Conservation (phyloP, 2,888 invertebrate genomes). For the Chrysotoxum bicinctum region DNA sequence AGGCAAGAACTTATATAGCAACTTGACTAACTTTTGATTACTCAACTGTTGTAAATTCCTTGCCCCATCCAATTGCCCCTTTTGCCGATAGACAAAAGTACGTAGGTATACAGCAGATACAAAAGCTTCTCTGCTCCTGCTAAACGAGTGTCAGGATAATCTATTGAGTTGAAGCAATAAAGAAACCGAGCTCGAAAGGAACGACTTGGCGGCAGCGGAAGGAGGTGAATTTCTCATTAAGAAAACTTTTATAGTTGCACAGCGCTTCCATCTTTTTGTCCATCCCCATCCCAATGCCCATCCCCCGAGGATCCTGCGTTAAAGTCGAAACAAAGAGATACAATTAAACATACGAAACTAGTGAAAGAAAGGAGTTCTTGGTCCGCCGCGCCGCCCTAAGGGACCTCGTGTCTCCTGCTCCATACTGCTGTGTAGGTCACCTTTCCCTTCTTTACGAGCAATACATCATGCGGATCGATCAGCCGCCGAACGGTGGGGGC, state of each 20-base stretch:
- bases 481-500: constrained; percentile 54
- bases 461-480: constrained; percentile 70
- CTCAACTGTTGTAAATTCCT: constrained; percentile 72
- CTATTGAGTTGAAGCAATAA: constrained; percentile 69
- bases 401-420: constrained; percentile 28
- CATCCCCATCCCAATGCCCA: not conserved
- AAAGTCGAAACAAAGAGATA: constrained; percentile 67
- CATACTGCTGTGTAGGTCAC: constrained; percentile 47
- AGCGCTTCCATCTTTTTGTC: constrained; percentile 52
- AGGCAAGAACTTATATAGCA: constrained; percentile 53
- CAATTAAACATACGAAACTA: constrained; percentile 60
- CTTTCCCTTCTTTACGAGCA: constrained; percentile 35
- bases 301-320: constrained; percentile 17
- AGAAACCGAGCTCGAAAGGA: constrained; percentile 46
- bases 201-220: constrained; percentile 21
- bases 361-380: constrained; percentile 43
- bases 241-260: constrained; percentile 72
- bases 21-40: constrained; percentile 72
- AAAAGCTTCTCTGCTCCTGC: not conserved
- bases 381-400: constrained; percentile 22
- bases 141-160: constrained; percentile 66
- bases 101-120: not conserved
- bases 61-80: constrained; percentile 30
- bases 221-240: constrained; percentile 72
- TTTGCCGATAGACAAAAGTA: constrained; percentile 36